These are phyloP conservation scores for Erethizon dorsatum DNA, from an alignment of 2,797 vertebrate genomes.

Conservation along the genomic window DNA sequence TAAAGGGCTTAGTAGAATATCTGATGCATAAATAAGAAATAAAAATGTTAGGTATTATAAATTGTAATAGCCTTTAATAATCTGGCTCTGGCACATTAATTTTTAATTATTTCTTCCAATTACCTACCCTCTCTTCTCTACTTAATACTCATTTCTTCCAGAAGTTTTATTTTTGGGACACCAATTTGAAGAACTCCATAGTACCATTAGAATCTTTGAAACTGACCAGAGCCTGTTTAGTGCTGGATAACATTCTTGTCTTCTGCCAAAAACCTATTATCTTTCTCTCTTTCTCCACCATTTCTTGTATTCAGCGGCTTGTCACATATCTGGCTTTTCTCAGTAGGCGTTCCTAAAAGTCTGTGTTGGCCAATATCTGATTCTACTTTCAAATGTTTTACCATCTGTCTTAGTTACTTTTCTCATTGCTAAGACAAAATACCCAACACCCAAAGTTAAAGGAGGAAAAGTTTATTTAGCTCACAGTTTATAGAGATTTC, in stretches of 20 bases:
- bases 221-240: background rate
- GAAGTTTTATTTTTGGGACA: background rate
- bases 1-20: background rate
- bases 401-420: background rate
- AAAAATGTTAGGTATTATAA: background rate
- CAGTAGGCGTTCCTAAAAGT: conserved; percentile 17
- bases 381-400: conserved; percentile 10
- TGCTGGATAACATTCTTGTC: background rate
- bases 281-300: background rate
- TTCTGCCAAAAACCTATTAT: background rate
- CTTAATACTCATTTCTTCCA: background rate
- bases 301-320: background rate
- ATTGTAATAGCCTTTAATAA: conserved; percentile 43
- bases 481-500: too few species aligned
- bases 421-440: too few species aligned
- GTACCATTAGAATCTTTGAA: conserved; percentile 1
- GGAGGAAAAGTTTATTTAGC: too few species aligned
- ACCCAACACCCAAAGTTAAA: too few species aligned
- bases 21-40: background rate
- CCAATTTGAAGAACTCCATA: background rate
- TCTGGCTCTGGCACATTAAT: conserved; percentile 25
- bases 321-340: background rate
- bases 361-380: background rate
- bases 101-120: conserved; percentile 27
- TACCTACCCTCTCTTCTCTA: background rate